Evolutionary conservation across 2,888 invertebrate genomes (phyloP).

Genomic region (Capitulum mitella): DNA sequence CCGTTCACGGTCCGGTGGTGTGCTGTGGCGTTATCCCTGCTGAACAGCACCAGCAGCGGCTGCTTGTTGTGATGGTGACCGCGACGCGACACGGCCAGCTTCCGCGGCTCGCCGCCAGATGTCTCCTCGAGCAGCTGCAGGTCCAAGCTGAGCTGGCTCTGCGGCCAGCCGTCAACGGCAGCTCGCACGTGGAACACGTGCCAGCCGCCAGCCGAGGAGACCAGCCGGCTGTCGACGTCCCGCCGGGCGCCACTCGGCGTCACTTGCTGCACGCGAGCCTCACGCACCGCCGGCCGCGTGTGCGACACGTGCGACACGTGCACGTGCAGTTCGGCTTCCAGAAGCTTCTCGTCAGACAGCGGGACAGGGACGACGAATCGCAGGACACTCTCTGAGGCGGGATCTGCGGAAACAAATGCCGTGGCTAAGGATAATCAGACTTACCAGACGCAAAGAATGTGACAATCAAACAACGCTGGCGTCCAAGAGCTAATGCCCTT

Average conservation of each 20-base stretch:
- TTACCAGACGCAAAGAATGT: no score
- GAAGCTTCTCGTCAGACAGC: conserved; percentile 64
- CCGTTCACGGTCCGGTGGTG: background rate
- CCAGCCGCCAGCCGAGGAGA: conserved; percentile 29
- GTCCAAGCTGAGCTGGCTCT: conserved; percentile 69
- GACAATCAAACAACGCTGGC: no score
- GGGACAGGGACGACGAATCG: conserved; percentile 71
- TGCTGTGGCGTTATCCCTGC: background rate
- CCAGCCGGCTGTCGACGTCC: conserved; percentile 65
- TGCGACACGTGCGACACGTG: conserved; percentile 36
- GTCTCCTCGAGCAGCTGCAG: conserved; percentile 61
- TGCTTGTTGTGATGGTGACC: conserved; percentile 53
- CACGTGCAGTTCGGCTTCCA: conserved; percentile 66
- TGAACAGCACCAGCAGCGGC: conserved; percentile 30
- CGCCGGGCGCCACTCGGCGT: conserved; percentile 52
- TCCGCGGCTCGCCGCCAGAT: conserved; percentile 47
- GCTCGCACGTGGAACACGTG: conserved; percentile 63
- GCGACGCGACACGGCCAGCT: conserved; percentile 40
- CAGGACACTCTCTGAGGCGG: conserved; percentile 44
- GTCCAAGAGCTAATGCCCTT: no score
- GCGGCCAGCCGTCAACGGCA: conserved; percentile 70
- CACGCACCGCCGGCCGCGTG: conserved; percentile 28
- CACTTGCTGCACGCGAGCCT: conserved; percentile 60
- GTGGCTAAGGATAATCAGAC: no score
- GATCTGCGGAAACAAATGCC: no score